These are phyloP conservation scores for Hypotaenidia okinawae DNA, from an alignment of 2,797 vertebrate genomes.

Conservation along the genomic window DNA sequence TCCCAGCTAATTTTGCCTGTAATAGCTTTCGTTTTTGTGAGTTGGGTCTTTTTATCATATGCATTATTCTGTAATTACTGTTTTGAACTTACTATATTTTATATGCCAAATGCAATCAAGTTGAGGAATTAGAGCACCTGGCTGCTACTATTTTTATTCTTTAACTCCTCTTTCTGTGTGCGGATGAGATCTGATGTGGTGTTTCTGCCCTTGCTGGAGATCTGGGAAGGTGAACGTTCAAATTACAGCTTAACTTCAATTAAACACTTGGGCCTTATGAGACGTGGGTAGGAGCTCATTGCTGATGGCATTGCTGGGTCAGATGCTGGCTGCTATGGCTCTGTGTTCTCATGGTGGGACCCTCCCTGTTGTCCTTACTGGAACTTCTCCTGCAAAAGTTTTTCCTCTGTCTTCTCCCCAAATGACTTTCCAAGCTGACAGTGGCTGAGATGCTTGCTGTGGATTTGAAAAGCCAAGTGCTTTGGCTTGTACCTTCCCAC, in stretches of 20 bases:
- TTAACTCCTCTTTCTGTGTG: neutral
- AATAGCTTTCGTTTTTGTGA: slow-evolving; percentile 36
- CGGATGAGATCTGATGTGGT: neutral
- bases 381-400: neutral
- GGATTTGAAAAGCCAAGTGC: neutral
- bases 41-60: neutral
- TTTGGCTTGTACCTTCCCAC: neutral
- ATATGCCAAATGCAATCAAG: slow-evolving; percentile 48
- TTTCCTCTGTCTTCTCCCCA: neutral
- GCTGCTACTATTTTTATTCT: slow-evolving; percentile 36
- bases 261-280: neutral
- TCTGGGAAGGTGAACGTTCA: neutral
- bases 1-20: slow-evolving; percentile 28
- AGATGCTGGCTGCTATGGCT: accelerated
- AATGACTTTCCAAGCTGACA: neutral
- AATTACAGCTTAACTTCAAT: neutral
- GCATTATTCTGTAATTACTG: slow-evolving; percentile 63
- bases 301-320: neutral
- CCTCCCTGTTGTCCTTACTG: neutral
- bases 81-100: slow-evolving; percentile 53
- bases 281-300: neutral
- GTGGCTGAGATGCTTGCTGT: neutral
- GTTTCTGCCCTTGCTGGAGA: neutral
- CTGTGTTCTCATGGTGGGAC: neutral
- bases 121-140: slow-evolving; percentile 40